phyloP scores from a whole-genome alignment of 2,113 vertebrate genomes.

The Aptenodytes forsteri region DNA sequence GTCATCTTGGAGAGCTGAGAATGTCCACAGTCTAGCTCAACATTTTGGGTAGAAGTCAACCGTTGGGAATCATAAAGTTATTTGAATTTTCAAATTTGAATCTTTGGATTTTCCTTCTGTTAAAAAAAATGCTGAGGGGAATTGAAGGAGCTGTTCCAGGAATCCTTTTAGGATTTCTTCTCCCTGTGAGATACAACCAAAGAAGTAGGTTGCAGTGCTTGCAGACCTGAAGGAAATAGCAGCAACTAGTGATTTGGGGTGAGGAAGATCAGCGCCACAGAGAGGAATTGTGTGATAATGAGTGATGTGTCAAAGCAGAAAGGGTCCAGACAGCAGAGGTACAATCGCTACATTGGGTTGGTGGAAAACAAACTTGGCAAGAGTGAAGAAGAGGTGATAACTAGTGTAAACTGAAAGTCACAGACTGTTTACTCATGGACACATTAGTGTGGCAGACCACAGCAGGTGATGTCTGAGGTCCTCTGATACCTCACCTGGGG shows the following conservation, averaged over 20 bases:
- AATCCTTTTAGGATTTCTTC: not conserved
- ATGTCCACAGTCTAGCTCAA: not conserved
- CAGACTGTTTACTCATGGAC: not conserved
- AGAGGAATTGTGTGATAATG: not conserved
- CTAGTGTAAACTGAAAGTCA: not conserved
- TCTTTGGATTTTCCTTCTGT: not conserved
- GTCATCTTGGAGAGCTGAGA: not conserved
- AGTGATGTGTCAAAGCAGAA: not conserved
- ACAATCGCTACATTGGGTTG: not conserved
- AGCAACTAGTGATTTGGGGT: not conserved
- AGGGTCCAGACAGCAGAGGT: not conserved
- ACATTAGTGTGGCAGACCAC: rapidly evolving
- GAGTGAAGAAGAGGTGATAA: not conserved
- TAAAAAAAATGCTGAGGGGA: not conserved
- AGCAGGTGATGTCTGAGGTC: not conserved
- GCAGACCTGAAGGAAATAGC: not conserved
- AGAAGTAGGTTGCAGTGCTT: not conserved
- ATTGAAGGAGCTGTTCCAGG: not conserved
- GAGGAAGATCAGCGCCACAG: not conserved
- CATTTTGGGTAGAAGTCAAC: not conserved
- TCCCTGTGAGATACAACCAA: not conserved
- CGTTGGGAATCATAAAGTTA: not conserved
- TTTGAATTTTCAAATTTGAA: not conserved
- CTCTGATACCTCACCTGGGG: not conserved
- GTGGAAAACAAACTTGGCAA: not conserved